Evolutionary conservation across 2,888 invertebrate genomes (phyloP).

Genomic region (Drosophila eohydei): DNA sequence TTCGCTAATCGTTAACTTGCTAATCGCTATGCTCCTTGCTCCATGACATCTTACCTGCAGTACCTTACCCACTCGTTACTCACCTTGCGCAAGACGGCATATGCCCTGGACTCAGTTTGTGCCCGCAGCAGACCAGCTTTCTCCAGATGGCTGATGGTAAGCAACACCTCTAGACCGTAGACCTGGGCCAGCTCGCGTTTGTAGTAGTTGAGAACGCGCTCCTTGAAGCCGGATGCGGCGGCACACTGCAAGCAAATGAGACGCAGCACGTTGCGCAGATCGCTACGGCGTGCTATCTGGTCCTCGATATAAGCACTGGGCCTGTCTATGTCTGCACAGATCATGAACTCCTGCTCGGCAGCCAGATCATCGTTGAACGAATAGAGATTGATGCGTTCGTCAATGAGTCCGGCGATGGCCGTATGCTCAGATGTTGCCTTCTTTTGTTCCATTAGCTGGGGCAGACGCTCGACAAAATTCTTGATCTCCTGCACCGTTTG

Average conservation of each 20-base stretch:
- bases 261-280: conserved; percentile 93
- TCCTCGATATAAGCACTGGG: conserved; percentile 95
- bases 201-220: conserved; percentile 91
- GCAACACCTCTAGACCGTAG: conserved; percentile 93
- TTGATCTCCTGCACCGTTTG: conserved; percentile 98
- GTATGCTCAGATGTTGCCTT: conserved; percentile 95
- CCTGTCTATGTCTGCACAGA: conserved; percentile 96
- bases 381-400: conserved; percentile 91
- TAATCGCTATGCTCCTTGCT: too few relatives aligned
- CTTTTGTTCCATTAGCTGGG: conserved; percentile 94
- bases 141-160: conserved; percentile 94
- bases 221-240: conserved; percentile 96
- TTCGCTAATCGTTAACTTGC: too few relatives aligned
- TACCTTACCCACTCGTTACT: background rate
- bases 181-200: conserved; percentile 91
- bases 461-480: conserved; percentile 95
- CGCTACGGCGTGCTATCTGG: conserved; percentile 93
- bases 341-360: conserved; percentile 96
- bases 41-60: too few relatives aligned
- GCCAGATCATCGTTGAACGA: conserved; percentile 92
- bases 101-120: conserved; percentile 90
- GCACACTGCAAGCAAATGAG: conserved; percentile 97
- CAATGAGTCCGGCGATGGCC: conserved; percentile 96
- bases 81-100: conserved; percentile 90
- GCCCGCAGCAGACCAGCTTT: conserved; percentile 92